A percentile compares a stretch with the other conserved stretches of the same genome.
Evolutionary conservation across 2,888 invertebrate species (phyloP).

Genomic region (Chrysolina oricalcia): DNA sequence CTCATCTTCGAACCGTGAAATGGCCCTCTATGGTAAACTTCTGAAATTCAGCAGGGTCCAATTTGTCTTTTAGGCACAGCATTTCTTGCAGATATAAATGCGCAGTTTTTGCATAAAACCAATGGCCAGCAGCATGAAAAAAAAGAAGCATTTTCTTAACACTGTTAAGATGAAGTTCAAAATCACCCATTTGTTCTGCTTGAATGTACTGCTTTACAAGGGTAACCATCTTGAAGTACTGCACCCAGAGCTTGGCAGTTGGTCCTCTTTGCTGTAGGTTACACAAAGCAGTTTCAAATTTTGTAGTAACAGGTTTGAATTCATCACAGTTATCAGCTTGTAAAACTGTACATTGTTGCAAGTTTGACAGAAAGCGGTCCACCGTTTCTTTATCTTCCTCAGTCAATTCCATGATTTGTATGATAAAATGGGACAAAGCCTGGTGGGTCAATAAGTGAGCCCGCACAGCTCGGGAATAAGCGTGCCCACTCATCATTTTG

Average conservation of each 20-base stretch:
- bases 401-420: too few relatives aligned
- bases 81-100: slow-evolving; percentile 61
- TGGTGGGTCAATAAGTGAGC: too few relatives aligned
- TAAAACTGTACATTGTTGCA: background rate
- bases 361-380: background rate
- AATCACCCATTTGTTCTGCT: slow-evolving; percentile 62
- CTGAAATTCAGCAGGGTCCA: slow-evolving; percentile 34
- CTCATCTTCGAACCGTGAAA: too few relatives aligned
- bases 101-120: too few relatives aligned
- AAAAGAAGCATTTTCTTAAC: slow-evolving; percentile 36
- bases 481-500: too few relatives aligned
- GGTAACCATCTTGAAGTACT: slow-evolving; percentile 60
- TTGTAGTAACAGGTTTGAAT: slow-evolving; percentile 19
- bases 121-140: slow-evolving; percentile 39
- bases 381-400: background rate
- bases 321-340: background rate
- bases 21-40: slow-evolving; percentile 59
- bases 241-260: slow-evolving; percentile 57
- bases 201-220: too few relatives aligned
- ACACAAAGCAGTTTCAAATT: slow-evolving; percentile 29
- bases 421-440: too few relatives aligned
- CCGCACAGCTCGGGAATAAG: background rate
- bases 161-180: slow-evolving; percentile 46
- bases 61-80: slow-evolving; percentile 50
- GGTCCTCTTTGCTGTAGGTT: slow-evolving; percentile 31